phyloP scores from a whole-genome alignment of 2,888 invertebrate genomes.

The Entomobrya proxima region DNA sequence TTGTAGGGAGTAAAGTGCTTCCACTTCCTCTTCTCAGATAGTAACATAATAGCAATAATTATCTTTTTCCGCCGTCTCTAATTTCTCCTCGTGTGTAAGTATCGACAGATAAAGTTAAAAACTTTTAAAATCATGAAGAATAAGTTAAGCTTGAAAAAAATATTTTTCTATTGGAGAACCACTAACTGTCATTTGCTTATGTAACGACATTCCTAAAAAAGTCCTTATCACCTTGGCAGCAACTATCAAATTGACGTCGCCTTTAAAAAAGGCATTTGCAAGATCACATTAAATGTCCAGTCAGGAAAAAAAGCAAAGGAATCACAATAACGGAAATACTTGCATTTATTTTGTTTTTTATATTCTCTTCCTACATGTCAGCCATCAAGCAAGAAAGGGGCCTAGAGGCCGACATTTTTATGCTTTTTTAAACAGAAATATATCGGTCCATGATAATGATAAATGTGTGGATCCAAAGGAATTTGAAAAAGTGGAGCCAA shows the following conservation, averaged over 20 bases:
- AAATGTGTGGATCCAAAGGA: constrained; percentile 57
- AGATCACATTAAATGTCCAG: constrained; percentile 8
- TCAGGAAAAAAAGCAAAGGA: no score
- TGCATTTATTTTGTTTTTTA: background rate
- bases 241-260: constrained; percentile 2
- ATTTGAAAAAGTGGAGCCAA: constrained; percentile 63
- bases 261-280: background rate
- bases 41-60: background rate
- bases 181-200: no score
- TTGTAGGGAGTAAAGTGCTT: no score
- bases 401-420: background rate
- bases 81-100: background rate
- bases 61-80: constrained; percentile 14
- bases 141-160: no score
- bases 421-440: background rate
- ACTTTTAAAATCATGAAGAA: no score
- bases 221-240: constrained; percentile 10
- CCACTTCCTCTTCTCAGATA: no score
- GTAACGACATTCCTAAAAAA: background rate
- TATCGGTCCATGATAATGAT: constrained; percentile 51
- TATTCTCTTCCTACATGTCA: background rate
- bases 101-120: background rate
- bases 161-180: no score
- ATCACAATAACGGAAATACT: constrained; percentile 5
- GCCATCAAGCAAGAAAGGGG: background rate